Evolutionary conservation across 2,797 vertebrate genomes (phyloP).

Genomic region (Lacerta viridis): DNA sequence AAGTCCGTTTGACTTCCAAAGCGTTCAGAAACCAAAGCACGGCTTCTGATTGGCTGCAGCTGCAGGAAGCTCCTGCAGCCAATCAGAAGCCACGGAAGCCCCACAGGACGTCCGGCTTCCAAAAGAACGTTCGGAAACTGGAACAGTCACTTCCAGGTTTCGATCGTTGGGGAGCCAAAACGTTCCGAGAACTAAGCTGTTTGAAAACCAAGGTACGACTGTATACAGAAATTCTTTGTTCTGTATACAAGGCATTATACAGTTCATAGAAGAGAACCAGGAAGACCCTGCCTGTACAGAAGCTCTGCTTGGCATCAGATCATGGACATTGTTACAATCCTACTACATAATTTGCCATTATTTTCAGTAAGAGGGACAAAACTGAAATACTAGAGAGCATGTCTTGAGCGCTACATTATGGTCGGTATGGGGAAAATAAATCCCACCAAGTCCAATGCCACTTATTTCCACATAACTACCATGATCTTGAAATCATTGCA

Average conservation of each 20-base stretch:
- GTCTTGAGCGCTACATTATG: not conserved
- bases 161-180: too few relatives aligned
- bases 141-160: too few relatives aligned
- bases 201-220: too few relatives aligned
- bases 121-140: too few relatives aligned
- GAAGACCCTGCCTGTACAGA: not conserved
- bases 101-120: too few relatives aligned
- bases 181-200: too few relatives aligned
- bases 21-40: too few relatives aligned
- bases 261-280: not conserved
- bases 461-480: not conserved
- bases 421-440: not conserved
- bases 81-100: too few relatives aligned
- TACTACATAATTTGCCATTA: not conserved
- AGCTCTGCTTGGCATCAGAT: not conserved
- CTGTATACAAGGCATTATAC: not conserved
- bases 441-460: not conserved
- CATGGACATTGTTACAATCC: conserved; percentile 5
- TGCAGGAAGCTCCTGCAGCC: too few relatives aligned
- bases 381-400: not conserved
- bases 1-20: too few relatives aligned
- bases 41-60: too few relatives aligned
- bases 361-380: conserved; percentile 1
- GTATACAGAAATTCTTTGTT: not conserved
- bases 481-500: not conserved